These are phyloP conservation scores for Amniataba percoides DNA, from an alignment of 2,797 vertebrate species.

Conservation along the genomic window DNA sequence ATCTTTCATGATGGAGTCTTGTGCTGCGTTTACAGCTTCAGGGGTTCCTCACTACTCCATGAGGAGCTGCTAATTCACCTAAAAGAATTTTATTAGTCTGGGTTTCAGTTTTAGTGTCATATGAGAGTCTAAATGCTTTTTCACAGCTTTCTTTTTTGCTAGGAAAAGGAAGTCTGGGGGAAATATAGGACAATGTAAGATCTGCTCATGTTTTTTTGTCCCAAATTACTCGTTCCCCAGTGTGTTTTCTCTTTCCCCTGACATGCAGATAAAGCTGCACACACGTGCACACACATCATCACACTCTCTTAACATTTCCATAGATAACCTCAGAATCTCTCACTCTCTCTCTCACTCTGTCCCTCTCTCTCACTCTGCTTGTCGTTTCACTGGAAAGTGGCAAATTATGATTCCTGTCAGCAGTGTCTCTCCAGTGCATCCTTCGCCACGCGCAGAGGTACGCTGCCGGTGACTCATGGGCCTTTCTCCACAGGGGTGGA, in stretches of 20 bases:
- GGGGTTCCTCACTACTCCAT: not conserved
- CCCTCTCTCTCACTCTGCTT: not conserved
- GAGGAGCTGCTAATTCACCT: slow-evolving; percentile 3
- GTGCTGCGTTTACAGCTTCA: not conserved
- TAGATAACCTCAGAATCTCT: slow-evolving; percentile 14
- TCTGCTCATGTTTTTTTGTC: not conserved
- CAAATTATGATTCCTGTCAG: slow-evolving; percentile 74
- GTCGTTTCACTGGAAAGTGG: slow-evolving; percentile 52
- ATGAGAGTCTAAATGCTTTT: not conserved
- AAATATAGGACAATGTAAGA: not conserved
- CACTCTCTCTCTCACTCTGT: not conserved
- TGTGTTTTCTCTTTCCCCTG: not conserved
- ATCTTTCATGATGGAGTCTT: slow-evolving; percentile 2
- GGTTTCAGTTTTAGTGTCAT: not conserved
- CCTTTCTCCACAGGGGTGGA: slow-evolving; percentile 57
- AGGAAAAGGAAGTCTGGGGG: not conserved
- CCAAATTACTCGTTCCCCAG: not conserved
- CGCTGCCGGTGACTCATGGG: slow-evolving; percentile 67
- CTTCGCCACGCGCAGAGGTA: slow-evolving; percentile 44
- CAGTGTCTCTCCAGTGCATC: slow-evolving; percentile 46
- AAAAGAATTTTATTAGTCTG: not conserved
- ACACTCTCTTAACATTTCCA: slow-evolving; percentile 4
- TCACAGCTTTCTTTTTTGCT: not conserved
- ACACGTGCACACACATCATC: not conserved
- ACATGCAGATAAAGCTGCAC: slow-evolving; percentile 8